Evolutionary conservation across 2,113 vertebrate genomes (phyloP), one percentile per base, ranked within the genome.

Genomic region (Speoplatyrhinus poulsoni): DNA sequence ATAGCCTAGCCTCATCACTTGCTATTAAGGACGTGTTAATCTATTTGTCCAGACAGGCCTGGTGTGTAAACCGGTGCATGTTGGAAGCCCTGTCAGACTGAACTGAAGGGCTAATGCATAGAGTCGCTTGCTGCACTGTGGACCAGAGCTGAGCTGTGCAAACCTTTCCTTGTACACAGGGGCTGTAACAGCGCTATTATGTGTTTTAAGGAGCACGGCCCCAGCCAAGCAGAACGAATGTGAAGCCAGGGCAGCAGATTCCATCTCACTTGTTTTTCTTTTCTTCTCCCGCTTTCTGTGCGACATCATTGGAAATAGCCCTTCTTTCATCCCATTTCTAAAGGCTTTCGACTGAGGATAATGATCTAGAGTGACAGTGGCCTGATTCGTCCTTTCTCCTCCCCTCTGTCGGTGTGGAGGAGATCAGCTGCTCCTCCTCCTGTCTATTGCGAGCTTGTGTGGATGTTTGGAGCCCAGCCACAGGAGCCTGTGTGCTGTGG

Each of bases 361-460:
- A 91, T 88, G 82, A 91, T 90, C 75, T 61, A 26, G 73, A 87
- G 76, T 85, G 87, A 89, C 90, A 87, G 85, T 75, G 83, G 70
- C 84, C 84, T 89, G 86, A 83, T 88, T 89, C 70, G 72, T 52
- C 48, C 16, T 60, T 76, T 73, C 52, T 56, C 57, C 59, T 67
- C 69, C 46, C 71, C 78, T 71, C 62, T 70, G 74, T 80, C 75
- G 76, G 32, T 72, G 66, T 67, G 65, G 66, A 69, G 57, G 64
- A 79, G 81, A 75, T 80, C 65, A 65, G 64, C 75, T 16, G 58
- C 68, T 65, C 61, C 65, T 52, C 19, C 16, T 9, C 67, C 33
- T 12, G 73, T 68, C 72, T 62, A 82, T 71, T 75, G 78, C 74
- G 70, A 78, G 70, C 75, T 71, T 71, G 73, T 75, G 64, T 62